Evolutionary conservation across 2,797 vertebrate species (phyloP).

Genomic region (Poeciliopsis infans): DNA sequence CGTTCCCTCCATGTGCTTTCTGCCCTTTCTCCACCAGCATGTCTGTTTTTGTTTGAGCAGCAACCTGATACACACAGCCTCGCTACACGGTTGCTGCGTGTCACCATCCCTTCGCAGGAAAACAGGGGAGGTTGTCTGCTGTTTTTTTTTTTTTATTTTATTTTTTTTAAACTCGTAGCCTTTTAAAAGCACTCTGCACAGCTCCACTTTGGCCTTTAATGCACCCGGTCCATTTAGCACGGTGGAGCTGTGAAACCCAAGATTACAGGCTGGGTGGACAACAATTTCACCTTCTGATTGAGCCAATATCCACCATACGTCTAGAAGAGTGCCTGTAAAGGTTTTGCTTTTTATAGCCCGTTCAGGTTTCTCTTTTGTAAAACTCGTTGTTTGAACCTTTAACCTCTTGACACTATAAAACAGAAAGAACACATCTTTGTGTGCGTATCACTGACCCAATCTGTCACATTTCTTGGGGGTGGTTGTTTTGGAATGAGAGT

Average conservation of each 20-base stretch:
- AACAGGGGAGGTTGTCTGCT: slow-evolving; percentile 44
- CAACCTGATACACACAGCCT: slow-evolving; percentile 47
- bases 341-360: slow-evolving; percentile 10
- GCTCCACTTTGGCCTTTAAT: slow-evolving; percentile 68
- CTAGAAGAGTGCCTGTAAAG: slow-evolving; percentile 30
- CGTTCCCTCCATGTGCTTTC: slow-evolving; percentile 29
- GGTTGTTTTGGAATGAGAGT: slow-evolving; percentile 44
- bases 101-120: slow-evolving; percentile 56
- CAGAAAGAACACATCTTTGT: slow-evolving; percentile 26
- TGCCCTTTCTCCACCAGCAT: slow-evolving; percentile 36
- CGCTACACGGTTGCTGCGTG: slow-evolving; percentile 48
- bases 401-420: slow-evolving; percentile 6
- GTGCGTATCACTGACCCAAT: slow-evolving; percentile 4
- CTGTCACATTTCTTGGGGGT: slow-evolving; percentile 28
- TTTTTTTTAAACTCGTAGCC: slow-evolving; percentile 25
- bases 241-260: slow-evolving; percentile 75
- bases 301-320: slow-evolving; percentile 67
- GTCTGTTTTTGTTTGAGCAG: slow-evolving; percentile 66
- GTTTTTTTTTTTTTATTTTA: slow-evolving; percentile 45
- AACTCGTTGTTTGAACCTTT: neutral
- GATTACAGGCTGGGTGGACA: slow-evolving; percentile 70
- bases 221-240: slow-evolving; percentile 73
- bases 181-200: slow-evolving; percentile 75
- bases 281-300: slow-evolving; percentile 74
- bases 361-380: slow-evolving; percentile 1